Percentiles rank a stretch among this genome's conserved stretches.
Evolutionary conservation across 2,113 vertebrate genomes (phyloP).

Genomic region (Gambusia affinis): DNA sequence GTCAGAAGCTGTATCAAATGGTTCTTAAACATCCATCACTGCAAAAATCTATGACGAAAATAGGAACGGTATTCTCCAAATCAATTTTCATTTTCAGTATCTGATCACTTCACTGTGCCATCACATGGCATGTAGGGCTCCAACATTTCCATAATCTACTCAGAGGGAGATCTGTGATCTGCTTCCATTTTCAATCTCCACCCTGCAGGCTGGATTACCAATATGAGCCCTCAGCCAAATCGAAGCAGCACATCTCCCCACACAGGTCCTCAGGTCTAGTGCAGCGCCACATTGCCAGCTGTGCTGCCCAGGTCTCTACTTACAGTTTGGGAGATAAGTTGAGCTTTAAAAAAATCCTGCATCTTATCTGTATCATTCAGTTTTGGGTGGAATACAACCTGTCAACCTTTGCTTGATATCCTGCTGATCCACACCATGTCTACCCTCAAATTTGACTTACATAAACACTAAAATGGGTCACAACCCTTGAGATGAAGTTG

Average conservation of each 20-base stretch:
- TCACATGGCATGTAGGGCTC: slow-evolving; percentile 19
- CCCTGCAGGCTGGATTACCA: slow-evolving; percentile 59
- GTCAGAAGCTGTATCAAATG: neutral
- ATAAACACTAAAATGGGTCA: slow-evolving; percentile 63
- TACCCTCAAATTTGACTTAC: slow-evolving; percentile 46
- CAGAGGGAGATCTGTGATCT: slow-evolving; percentile 50
- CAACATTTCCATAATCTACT: slow-evolving; percentile 51
- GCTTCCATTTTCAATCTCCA: slow-evolving; percentile 61
- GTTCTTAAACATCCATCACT: neutral
- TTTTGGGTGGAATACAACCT: slow-evolving; percentile 52
- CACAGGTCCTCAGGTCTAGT: slow-evolving; percentile 60
- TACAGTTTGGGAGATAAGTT: slow-evolving; percentile 55
- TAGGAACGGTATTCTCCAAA: neutral
- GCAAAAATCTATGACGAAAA: neutral
- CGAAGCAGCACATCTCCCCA: slow-evolving; percentile 69
- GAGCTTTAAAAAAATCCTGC: slow-evolving; percentile 42
- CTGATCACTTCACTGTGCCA: slow-evolving; percentile 17
- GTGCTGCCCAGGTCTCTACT: slow-evolving; percentile 57
- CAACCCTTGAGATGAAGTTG: slow-evolving; percentile 56
- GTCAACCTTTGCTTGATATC: slow-evolving; percentile 50
- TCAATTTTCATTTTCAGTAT: slow-evolving; percentile 4
- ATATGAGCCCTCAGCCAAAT: slow-evolving; percentile 62
- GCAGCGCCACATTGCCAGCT: slow-evolving; percentile 43
- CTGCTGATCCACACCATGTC: slow-evolving; percentile 51
- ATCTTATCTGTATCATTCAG: slow-evolving; percentile 42